phyloP scores from a whole-genome alignment of 2,113 vertebrate genomes.

The Myotis davidii region DNA sequence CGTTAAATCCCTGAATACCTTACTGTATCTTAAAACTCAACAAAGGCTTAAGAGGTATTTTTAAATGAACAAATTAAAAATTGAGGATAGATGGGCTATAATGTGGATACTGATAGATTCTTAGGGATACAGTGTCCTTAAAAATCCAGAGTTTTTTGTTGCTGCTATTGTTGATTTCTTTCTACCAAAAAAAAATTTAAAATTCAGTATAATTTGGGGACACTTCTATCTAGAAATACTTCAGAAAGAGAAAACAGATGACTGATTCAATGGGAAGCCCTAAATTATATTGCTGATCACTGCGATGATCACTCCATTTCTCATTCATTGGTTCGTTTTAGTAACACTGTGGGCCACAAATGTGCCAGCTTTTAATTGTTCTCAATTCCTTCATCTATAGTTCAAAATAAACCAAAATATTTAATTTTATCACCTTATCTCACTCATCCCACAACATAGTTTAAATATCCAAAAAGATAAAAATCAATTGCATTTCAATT shows the following conservation, averaged over 20 bases:
- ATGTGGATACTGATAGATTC: neutral
- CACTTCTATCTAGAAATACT: neutral
- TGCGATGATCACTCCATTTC: neutral
- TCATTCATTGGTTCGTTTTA: neutral
- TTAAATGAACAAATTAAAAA: conserved; percentile 28
- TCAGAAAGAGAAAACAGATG: neutral
- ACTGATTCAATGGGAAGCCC: neutral
- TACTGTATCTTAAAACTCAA: neutral
- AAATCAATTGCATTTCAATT: neutral
- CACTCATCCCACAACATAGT: neutral
- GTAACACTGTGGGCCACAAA: neutral
- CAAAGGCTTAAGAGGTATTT: neutral
- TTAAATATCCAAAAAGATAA: conserved; percentile 2
- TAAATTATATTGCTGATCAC: neutral
- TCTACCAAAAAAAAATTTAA: neutral
- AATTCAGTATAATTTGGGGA: neutral
- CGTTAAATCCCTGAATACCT: neutral
- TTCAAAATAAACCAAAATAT: neutral
- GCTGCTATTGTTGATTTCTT: neutral
- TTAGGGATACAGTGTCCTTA: neutral
- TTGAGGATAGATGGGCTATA: neutral
- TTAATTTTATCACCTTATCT: neutral
- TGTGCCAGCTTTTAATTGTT: neutral
- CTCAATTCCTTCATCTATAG: neutral
- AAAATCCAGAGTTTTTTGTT: neutral